Evolutionary conservation across 2,797 vertebrate genomes (phyloP), one percentile per base, ranked within the genome.

Genomic region (Tragelaphus eurycerus): DNA sequence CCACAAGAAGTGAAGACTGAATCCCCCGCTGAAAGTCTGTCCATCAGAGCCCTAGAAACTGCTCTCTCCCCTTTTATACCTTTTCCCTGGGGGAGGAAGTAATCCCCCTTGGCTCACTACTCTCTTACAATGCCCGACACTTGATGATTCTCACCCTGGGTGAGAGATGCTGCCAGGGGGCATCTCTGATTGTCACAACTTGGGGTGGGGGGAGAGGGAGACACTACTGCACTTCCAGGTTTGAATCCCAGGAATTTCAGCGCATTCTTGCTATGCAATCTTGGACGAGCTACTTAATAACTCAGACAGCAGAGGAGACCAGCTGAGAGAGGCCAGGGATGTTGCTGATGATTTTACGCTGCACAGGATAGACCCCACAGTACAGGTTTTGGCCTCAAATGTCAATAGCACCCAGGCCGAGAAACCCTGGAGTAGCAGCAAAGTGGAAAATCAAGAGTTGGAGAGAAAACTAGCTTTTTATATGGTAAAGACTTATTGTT

Each of bases 11-110:
- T 0, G 52, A 82, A 89, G 74, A 12, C n/a, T 2, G 5, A 34
- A 52, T 27, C 2, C 7, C 4, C 14, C 2, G 15, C 55, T 11
- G 16, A 38, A 10, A 48, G 11, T 15, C 1, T 57, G 29, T n/a
- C 71, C 25, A 7, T 43, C 21, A 19, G 31, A 67, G 60, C 17
- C 54, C 92, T 17, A 19, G 52, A 59, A 74, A 23, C 43, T 11
- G 34, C 23, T 62, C 50, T 71, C 16, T 27, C 25, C 4, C 11
- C 10, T 12, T n/a, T 5, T 0, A 0, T 5, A 1, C 15, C 25
- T 57, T 54, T 82, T 34, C 19, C n/a, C 43, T 31, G 48, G 76
- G 23, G 23, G 29, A 43, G 17, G 52, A 38, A 21, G 4, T 9
- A 13, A 43, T 6, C 19, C 29, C 6, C 29, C 38, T 81, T 29